Base-by-base conservation (phyloP, 2,113 vertebrate species). In the Sialia sialis region DNA sequence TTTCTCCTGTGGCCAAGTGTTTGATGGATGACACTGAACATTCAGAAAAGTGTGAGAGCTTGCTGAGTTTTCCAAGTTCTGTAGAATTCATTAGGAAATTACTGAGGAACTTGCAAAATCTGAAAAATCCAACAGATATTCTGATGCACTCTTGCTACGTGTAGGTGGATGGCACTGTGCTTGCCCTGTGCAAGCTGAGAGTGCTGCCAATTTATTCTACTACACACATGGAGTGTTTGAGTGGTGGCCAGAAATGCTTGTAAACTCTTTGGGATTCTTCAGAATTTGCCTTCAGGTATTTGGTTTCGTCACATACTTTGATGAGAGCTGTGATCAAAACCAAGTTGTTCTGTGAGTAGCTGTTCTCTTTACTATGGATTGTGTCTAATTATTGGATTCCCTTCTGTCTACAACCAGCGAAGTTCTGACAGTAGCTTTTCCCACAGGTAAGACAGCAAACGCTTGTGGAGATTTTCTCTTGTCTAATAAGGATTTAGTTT, bases 61-160 rank as follows among this genome's bases (percentile, higher is more conserved):
- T 74, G 44, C 7, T 39, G 77, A 68, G 16, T 92, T 78, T 91
- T 88, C 25, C n/a, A 81, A 55, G 69, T 75, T 76, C 59, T 73
- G 25, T 41, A 83, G 59, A 19, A 7, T 90, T 94, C 55, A 74
- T 84, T 77, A 83, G 77, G 72, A 92, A 83, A 90, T 91, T 32
- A 74, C 36, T 16, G 27, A 93, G 59, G 66, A 89, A 73, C 60
- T 74, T 44, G 12, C 9, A 15, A 75, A 81, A 79, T 87, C 78
- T 90, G 56, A 76, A 94, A 91, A 91, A 70, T 43, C 23, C 36
- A 84, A 59, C 36, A 94, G 88, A 87, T 92, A 87, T 51, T 89
- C 93, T 1, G 5, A 18, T 85, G 79, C 38, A 64, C 68, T 84
- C 43, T 74, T 92, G 88, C 62, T 82, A 21, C 0, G 4, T 86